Conservation (phyloP, 2,113 vertebrate species). For the Canis aureus region DNA sequence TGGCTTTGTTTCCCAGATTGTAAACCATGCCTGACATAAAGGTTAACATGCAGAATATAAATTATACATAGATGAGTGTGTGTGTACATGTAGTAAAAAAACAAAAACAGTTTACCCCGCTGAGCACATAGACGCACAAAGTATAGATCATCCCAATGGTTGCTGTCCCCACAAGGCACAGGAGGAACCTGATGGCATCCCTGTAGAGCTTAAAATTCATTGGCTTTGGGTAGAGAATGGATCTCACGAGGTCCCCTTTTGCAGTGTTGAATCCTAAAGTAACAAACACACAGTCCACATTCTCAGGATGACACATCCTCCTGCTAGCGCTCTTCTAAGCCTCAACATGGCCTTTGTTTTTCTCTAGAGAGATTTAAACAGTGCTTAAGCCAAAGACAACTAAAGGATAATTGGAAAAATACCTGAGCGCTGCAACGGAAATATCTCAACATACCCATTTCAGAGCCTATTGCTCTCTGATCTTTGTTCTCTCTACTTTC, state of each 20-base stretch:
- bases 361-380: neutral
- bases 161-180: slow-evolving; percentile 86
- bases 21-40: neutral
- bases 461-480: neutral
- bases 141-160: slow-evolving; percentile 89
- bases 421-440: neutral
- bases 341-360: neutral
- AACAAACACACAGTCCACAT: slow-evolving; percentile 29
- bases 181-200: slow-evolving; percentile 88
- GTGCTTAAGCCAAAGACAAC: neutral
- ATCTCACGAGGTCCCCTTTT: slow-evolving; percentile 90
- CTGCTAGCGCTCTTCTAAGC: neutral
- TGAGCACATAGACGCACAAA: slow-evolving; percentile 86
- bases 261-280: slow-evolving; percentile 90
- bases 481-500: neutral
- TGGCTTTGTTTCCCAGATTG: neutral
- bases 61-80: neutral
- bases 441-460: neutral
- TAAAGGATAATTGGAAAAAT: neutral
- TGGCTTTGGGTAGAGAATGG: slow-evolving; percentile 91
- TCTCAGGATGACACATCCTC: neutral
- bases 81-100: neutral
- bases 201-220: slow-evolving; percentile 90
- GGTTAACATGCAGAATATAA: neutral
- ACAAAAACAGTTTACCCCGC: slow-evolving; percentile 84